Evolutionary conservation across 2,888 invertebrate genomes (phyloP), one percentile per base, ranked within the genome.

Genomic region (Morpho achilles): DNA sequence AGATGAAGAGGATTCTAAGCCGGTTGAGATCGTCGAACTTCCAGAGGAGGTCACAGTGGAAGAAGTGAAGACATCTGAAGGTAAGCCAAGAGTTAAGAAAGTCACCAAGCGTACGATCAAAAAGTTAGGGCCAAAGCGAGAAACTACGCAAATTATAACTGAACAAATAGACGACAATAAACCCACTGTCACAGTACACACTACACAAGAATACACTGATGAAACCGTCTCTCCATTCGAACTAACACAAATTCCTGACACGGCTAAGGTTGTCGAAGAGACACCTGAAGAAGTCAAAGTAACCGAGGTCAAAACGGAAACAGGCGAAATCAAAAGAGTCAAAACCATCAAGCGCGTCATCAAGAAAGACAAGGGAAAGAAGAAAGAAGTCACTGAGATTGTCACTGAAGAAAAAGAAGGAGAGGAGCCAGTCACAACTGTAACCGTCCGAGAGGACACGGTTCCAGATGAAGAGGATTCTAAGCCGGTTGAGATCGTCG

Each of bases 111-210:
- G 48, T n/a, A 43, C 76, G 57, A 65, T 72, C 58, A 69, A 69
- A 69, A 74, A 73, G 16, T 73, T 75, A 59, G 80, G 77, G 48
- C 77, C 68, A 2, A 70, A 67, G 53, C 23, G 60, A 0, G 65
- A 68, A 63, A 67, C 67, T 0, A 71, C 69, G 63, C 39, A 56
- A 46, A 53, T 60, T 59, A 22, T 8, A 22, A 68, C 59, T 59
- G 64, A 32, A 54, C 66, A 68, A 67, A 65, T 84, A 78, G 71
- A 88, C 74, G 73, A 86, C 73, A 85, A 85, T 52, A 40, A 72
- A 50, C 71, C 79, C n/a, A 62, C 77, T 49, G 68, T 75, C 43
- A 66, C 72, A 46, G 57, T 63, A 47, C 63, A 65, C 53, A 59
- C 55, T 23, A 63, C 61, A 8, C 58, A 67, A 41, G 61, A 65